These are phyloP conservation scores for Drosophila murphyi DNA, from an alignment of 1,140 invertebrate genomes.

Conservation along the genomic window DNA sequence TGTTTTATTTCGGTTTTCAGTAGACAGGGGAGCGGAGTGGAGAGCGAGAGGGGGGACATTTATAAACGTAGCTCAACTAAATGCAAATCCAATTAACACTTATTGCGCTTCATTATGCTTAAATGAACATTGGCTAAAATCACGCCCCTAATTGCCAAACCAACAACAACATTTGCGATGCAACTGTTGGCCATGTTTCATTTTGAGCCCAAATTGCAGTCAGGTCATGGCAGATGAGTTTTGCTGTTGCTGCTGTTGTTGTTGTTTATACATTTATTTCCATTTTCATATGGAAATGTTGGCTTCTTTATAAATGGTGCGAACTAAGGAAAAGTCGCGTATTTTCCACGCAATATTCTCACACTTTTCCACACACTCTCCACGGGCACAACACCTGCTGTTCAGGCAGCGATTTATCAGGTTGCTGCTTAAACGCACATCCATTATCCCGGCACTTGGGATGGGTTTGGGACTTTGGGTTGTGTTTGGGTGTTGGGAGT, in stretches of 20 bases:
- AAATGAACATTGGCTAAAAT: slow-evolving; percentile 80
- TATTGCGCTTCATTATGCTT: slow-evolving; percentile 82
- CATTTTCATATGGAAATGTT: slow-evolving; percentile 60
- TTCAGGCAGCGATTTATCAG: slow-evolving; percentile 70
- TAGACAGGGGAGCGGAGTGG: not conserved
- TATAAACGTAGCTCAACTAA: slow-evolving; percentile 29
- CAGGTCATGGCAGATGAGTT: slow-evolving; percentile 76
- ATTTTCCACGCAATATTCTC: slow-evolving; percentile 55
- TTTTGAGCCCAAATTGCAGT: slow-evolving; percentile 32
- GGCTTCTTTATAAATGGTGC: slow-evolving; percentile 68
- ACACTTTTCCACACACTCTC: slow-evolving; percentile 59
- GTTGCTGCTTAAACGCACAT: slow-evolving; percentile 78
- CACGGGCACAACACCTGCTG: slow-evolving; percentile 70
- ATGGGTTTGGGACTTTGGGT: not conserved
- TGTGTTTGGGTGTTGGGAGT: not conserved
- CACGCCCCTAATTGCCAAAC: slow-evolving; percentile 78
- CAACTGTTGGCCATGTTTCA: slow-evolving; percentile 58
- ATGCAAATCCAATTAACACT: slow-evolving; percentile 82
- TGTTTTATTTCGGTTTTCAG: slow-evolving; percentile 1
- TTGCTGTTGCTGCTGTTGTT: slow-evolving; percentile 29
- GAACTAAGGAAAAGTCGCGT: slow-evolving; percentile 47
- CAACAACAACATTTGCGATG: slow-evolving; percentile 48
- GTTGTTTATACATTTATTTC: slow-evolving; percentile 58
- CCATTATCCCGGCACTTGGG: slow-evolving; percentile 58
- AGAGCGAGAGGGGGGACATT: not conserved